Base-by-base conservation (phyloP, 1,140 invertebrate species). In the Cyclargus thomasi region DNA sequence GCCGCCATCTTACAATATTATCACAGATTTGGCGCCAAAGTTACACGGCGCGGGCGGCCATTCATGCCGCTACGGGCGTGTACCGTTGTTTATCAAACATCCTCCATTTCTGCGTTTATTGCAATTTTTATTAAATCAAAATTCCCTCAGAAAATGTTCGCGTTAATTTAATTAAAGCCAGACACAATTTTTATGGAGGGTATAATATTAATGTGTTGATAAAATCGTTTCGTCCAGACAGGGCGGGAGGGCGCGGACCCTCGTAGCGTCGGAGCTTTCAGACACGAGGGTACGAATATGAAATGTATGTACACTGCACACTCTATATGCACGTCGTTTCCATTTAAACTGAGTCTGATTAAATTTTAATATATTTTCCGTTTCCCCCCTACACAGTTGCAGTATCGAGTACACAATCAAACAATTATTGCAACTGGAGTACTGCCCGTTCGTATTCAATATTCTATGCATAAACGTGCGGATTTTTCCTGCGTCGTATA, bases 11-110 rank as follows among this genome's bases (percentile, higher is more conserved):
- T 83, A 68, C 63, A 62, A 69, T 69, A 67, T 29, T 29, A 29
- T 62, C 57, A 39, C 39, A 64, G 63, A 78, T 83, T 85, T 83
- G 79, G 81, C 80, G 83, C 79, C 73, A 79, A 85, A 35, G 29
- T 59, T 21, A 59, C 55, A 59, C 55, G 8, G 55, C 55, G 55
- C 55, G 55, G 17, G 55, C 55, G 55, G 55, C 18, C 55, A 59
- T 59, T 59, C 55, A 59, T 59, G 20, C 55, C 17, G 21, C 20
- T 18, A 47, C 14, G 39, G 39, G 39, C 39, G 39, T 47, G 39
- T 47, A 47, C 11, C 39, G 39, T 47, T 16, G 14, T 47, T 47
- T 47, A 47, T 47, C 39, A 16, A 47, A 47, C 14, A 47, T 47
- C 39, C 14, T 47, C 14, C 39, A 47, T 47, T 47, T 47, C 39